Percentiles rank a stretch among this genome's conserved stretches.
phyloP scores from a whole-genome alignment of 2,888 invertebrate genomes.

The Xestia ashworthii region DNA sequence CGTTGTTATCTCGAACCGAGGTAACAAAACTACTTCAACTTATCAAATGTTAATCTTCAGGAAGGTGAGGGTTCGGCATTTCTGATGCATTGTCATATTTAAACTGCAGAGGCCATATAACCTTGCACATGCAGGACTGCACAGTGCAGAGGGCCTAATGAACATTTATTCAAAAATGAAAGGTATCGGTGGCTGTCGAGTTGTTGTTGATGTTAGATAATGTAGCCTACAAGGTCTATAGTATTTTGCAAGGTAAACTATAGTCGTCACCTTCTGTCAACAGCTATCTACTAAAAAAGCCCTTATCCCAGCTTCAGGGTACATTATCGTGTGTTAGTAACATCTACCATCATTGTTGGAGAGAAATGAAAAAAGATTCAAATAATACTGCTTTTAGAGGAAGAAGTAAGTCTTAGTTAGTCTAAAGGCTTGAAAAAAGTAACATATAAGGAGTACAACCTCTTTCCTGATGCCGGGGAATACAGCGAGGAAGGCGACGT shows the following conservation, averaged over 20 bases:
- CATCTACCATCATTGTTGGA: background rate
- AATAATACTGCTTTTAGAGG: background rate
- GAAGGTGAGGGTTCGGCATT: conserved; percentile 49
- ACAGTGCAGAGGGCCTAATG: background rate
- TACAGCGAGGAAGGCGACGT: conserved; percentile 98
- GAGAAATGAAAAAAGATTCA: background rate
- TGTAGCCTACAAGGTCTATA: background rate
- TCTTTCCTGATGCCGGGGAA: conserved; percentile 98
- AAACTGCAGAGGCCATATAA: background rate
- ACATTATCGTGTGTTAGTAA: background rate
- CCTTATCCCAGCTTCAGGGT: background rate
- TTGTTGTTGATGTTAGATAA: background rate
- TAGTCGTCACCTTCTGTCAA: background rate
- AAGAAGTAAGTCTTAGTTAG: background rate
- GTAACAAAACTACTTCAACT: background rate
- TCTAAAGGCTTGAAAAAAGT: background rate
- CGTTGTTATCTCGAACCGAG: background rate
- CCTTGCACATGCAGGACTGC: background rate
- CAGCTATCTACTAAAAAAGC: background rate
- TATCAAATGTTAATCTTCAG: conserved; percentile 18
- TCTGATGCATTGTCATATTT: conserved; percentile 8
- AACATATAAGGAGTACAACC: conserved; percentile 86
- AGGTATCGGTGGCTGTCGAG: background rate
- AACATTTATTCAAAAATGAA: background rate
- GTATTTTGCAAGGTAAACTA: background rate